Base-by-base conservation (phyloP, 2,888 invertebrate genomes). In the Endotricha flammealis region DNA sequence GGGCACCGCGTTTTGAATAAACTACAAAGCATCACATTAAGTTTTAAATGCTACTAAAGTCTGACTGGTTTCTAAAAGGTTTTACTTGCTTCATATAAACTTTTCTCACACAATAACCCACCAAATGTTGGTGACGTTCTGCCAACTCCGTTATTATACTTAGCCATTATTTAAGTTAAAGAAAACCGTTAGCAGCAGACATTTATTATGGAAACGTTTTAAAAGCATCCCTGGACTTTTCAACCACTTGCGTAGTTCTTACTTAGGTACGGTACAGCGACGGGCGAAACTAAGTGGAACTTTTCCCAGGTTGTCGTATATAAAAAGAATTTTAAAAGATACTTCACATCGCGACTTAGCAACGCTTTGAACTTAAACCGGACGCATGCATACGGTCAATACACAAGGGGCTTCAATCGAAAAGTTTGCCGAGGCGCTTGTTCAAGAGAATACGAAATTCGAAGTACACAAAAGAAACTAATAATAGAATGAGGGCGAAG, bases 261-360 rank as follows among this genome's bases (percentile, higher is more conserved):
- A 72, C 71, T 75, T 75, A 72, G 66, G 59, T 64, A 74, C 71
- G 70, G 65, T 69, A 65, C 70, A 65, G 57, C 64, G 65, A 59
- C 68, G 64, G 57, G 64, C 62, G 67, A 74, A 82, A 79, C 81
- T 76, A 75, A 78, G 77, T 73, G 73, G 71, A 82, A 81, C 76
- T 79, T 80, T 72, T 67, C 67, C 69, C 74, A 76, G 73, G 77
- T 78, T 64, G 71, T 56, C 64, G 64, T 60, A 64, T 59, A 73
- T 74, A 80, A 80, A 82, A 82, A 77, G 73, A 79, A 77, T 78
- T 75, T 77, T 69, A 75, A 77, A 74, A 69, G 63, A 69, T 67
- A 64, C 69, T 64, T 55, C 63, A 53, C 65, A 59, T 66, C 56
- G 64, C 58, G 71, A 66, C 57, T 71, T 61, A 53, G 53, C 56